Base-by-base conservation (phyloP, 2,888 invertebrate genomes). In the Drosophila glabriapex region DNA sequence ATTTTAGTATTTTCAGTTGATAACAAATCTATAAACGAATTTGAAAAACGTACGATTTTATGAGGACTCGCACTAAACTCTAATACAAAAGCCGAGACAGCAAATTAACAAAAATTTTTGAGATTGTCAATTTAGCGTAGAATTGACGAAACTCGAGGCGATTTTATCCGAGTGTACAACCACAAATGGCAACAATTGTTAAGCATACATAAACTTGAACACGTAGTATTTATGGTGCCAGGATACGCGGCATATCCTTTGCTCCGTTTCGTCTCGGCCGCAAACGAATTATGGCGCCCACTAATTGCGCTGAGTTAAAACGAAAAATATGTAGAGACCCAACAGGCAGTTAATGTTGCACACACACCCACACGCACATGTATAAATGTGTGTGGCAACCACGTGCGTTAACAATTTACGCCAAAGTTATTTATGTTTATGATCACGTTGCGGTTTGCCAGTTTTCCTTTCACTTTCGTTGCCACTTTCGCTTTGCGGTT, bases 371-470 rank as follows among this genome's bases (percentile, higher is more conserved):
- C 46, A 46, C 22, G 3, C 22, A n/a, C n/a, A n/a, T 62, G 22
- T 52, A 65, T 46, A 50, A 54, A 46, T 54, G 49, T 58, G 31
- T 59, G 31, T 58, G 63, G 46, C 69, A 74, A 71, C 82, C 85
- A 85, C 77, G 83, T 83, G 85, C 73, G 71, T 73, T 72, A 79
- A 83, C 89, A 78, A 80, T 85, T 83, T 80, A 75, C 83, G 87
- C 76, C 69, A 69, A 73, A 77, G 88, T 85, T 87, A 87, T 88
- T 88, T 88, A 88, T 88, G 87, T 73, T 89, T 89, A 89, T 89
- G 83, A 85, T 83, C 84, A 76, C 79, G 78, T 83, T 89, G 89
- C 78, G 86, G 74, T 73, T 46, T 75, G 70, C 76, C 86, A 82
- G 80, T 71, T 60, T 66, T 75, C 70, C 46, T 66, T 58, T 52